Evolutionary conservation across 2,113 vertebrate genomes (phyloP), one percentile per base, ranked within the genome.

Genomic region (Gallinago jamesoni): DNA sequence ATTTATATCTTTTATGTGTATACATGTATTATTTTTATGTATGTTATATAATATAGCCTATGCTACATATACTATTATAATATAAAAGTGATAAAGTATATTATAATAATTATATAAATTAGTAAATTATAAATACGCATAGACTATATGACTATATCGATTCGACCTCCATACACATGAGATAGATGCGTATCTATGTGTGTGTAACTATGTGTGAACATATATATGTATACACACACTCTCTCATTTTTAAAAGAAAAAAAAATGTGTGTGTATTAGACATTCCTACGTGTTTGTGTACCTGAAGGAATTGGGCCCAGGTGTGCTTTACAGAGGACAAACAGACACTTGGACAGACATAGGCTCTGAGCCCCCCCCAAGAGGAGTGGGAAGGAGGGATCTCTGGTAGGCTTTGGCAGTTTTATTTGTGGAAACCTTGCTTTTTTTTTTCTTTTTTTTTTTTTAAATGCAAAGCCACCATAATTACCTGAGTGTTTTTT

Each of bases 281-380:
- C 21, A 10, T n/a, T 12, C 10, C 12, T 27, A 4, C 12, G 28
- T 14, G 25, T 45, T 22, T 22, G 24, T 23, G 4, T 28, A 28
- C 39, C 4, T 3, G 45, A 45, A 3, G 3, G 6, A 14, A 5
- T 10, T 14, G 30, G 9, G 45, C 57, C 52, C 72, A 31, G 66
- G 4, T 16, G 30, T 8, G 50, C 5, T 31, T 14, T 3, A 14
- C 15, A 35, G 80, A 16, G 78, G 47, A 43, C 30, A 41, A 60
- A 20, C 18, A 60, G 35, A 17, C 37, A 4, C 43, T n/a, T 1
- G 0, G 2, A 28, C 0, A 4, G 84, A 16, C 63, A 10, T 0
- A 0, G 53, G 7, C 9, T n/a, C 69, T 28, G 47, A 9, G 2
- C 12, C 12, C 5, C 45, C 56, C 11, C 1, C 14, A 1, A 4